Evolutionary conservation across 2,888 invertebrate genomes (phyloP).

Genomic region (Cinara cedri): DNA sequence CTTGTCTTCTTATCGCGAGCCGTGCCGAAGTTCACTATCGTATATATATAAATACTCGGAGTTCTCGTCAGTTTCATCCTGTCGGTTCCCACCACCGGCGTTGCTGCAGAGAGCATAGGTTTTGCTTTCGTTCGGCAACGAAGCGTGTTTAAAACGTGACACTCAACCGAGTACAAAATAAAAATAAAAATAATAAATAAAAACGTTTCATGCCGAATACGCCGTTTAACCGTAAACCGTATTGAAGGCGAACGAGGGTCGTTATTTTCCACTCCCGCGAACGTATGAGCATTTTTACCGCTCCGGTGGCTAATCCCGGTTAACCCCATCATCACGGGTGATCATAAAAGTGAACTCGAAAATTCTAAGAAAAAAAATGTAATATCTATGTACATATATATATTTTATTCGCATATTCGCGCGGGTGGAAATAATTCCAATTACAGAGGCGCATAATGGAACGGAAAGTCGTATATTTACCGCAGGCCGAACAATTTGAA

Average conservation of each 20-base stretch:
- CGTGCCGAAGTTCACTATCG: not conserved
- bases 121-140: not conserved
- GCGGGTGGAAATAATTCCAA: constrained; percentile 28
- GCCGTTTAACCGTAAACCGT: not conserved
- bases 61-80: not conserved
- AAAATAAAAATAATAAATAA: not conserved
- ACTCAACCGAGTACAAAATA: not conserved
- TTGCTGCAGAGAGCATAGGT: not conserved
- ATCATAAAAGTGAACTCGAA: not conserved
- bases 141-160: not conserved
- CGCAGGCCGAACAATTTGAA: too few species aligned
- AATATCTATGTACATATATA: not conserved
- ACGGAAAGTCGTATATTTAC: too few species aligned
- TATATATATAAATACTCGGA: not conserved
- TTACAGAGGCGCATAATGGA: not conserved
- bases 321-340: not conserved
- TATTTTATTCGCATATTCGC: not conserved
- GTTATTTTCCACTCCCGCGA: not conserved
- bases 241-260: not conserved
- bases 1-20: not conserved
- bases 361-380: not conserved
- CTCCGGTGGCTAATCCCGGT: not conserved
- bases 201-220: not conserved
- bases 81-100: not conserved
- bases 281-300: not conserved